Evolutionary conservation across 2,113 vertebrate species (phyloP), one percentile per base, ranked within the genome.

Genomic region (Cyprinodon variegatus): DNA sequence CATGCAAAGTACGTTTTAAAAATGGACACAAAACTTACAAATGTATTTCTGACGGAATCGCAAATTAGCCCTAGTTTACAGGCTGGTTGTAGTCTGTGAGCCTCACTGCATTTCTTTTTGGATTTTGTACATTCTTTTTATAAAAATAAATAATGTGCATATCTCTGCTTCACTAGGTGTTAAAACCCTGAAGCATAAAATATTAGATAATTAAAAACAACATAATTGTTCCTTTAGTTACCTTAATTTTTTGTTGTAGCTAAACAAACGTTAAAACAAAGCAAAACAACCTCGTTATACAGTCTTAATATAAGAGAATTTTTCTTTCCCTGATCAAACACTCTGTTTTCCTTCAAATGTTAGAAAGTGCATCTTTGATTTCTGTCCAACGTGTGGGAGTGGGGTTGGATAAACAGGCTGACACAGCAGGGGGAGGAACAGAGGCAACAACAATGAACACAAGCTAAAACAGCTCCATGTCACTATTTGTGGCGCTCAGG

Each of bases 331-430:
- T 65, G 45, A 20, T 76, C 38, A 4, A 46, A 73, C 11, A 8
- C 40, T 59, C 45, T 57, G 57, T 41, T 80, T 61, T 11, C 29
- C 39, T 71, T 70, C 61, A 68, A 57, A 74, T 72, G 70, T 40
- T 71, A 46, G 65, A 53, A 48, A 81, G 74, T 53, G 59, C 29
- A 57, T 65, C 67, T 76, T 59, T 79, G 62, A 68, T 79, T 29
- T 4, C 41, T 17, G 59, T 43, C 62, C 64, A 38, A 29, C 50
- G 76, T 66, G 79, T 87, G 77, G 76, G 76, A 84, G 76, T 38
- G 14, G 68, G 62, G 78, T 81, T 46, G 61, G 61, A 70, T 22
- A 61, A 62, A 72, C 77, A 76, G 3, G 20, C 61, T 0, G 41
- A 15, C 12, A 65, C 64, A 63, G 38, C 17, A 43, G 37, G 1